Evolutionary conservation across 2,797 vertebrate genomes (phyloP), one percentile per base, ranked within the genome.

Genomic region (Setipinna tenuifilis): DNA sequence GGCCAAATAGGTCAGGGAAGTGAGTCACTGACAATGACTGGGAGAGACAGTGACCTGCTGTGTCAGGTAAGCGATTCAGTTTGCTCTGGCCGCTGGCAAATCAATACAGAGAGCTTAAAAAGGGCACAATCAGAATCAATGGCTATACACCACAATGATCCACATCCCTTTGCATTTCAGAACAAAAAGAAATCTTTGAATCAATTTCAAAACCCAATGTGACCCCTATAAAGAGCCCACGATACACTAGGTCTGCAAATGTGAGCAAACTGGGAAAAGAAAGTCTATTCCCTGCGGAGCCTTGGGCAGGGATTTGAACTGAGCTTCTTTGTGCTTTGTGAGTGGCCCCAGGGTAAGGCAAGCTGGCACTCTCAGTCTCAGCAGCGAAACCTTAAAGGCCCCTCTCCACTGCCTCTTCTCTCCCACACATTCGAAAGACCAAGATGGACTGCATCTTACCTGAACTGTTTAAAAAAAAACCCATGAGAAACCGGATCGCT

Each of bases 321-420:
- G 71, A 78, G 71, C 71, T 21, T 35, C 35, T 78, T 78, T 78
- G 71, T 78, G 31, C 71, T 44, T 44, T 78, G 71, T 41, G 71
- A 41, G 68, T 41, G 31, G 68, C 31, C 4, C 31, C 17, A 1
- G 71, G 71, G 31, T 14, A 41, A 78, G 50, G 35, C 17, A 35
- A 78, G 71, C 16, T 78, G 71, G 31, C 68, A 41, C 31, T 35
- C 65, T 75, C 28, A 75, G 31, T 48, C n/a, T n/a, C n/a, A n/a
- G n/a, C 14, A 41, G 71, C 71, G 21, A 78, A 78, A 25, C 1
- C 35, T 19, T 21, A 78, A 78, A 17, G 19, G 71, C 35, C 71
- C 16, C 31, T 78, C 17, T 31, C 71, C 71, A 35, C 28, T 1
- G 14, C 31, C 71, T 78, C 17, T 31, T 10, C 35, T 78, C 71